These are phyloP conservation scores for Phalanger gymnotis DNA, from an alignment of 2,797 vertebrate species.

Conservation along the genomic window DNA sequence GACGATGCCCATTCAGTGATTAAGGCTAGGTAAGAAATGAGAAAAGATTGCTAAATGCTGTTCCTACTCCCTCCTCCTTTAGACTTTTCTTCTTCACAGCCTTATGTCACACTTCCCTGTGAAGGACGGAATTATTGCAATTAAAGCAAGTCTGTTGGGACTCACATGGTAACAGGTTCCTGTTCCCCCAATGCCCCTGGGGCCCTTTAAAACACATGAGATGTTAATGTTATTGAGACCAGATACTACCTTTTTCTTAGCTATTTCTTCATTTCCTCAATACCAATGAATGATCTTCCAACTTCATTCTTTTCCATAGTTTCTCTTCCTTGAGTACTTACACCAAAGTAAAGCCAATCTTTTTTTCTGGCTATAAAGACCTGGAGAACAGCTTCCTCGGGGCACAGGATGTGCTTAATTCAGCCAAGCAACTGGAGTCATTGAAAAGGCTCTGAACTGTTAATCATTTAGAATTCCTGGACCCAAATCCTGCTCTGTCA, in stretches of 20 bases:
- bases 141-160: not conserved
- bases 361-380: conserved; percentile 44
- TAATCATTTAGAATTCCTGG: not conserved
- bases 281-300: not conserved
- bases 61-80: not conserved
- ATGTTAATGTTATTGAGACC: not conserved
- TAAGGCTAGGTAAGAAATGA: too few species aligned
- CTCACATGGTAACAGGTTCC: not conserved
- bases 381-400: not conserved
- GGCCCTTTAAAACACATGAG: not conserved
- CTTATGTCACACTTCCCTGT: not conserved
- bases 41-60: too few species aligned
- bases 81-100: not conserved
- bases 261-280: not conserved
- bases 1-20: too few species aligned
- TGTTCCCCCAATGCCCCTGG: not conserved
- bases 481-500: not conserved
- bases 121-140: not conserved
- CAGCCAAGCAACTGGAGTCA: not conserved
- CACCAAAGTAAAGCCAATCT: conserved; percentile 11
- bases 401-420: conserved; percentile 12
- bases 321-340: conserved; percentile 18
- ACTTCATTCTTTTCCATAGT: not conserved
- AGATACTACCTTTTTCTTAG: not conserved
- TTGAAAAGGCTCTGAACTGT: not conserved